A percentile compares a stretch with the other conserved stretches of the same genome.
phyloP scores from a whole-genome alignment of 2,113 vertebrate genomes.

The Xiphophorus couchianus region DNA sequence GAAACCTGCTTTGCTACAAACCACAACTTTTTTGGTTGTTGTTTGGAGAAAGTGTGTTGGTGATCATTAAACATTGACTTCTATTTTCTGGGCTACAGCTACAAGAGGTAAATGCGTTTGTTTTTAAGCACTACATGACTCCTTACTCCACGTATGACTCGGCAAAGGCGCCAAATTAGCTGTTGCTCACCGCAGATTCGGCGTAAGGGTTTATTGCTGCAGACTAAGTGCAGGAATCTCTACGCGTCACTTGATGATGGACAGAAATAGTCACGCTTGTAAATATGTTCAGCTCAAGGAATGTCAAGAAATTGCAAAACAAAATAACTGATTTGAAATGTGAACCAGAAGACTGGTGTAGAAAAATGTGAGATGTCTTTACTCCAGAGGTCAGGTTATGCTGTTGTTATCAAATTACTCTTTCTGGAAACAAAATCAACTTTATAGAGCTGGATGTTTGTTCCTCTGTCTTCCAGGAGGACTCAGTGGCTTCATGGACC shows the following conservation, averaged over 20 bases:
- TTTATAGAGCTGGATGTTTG: not conserved
- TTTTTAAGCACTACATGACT: conserved; percentile 10
- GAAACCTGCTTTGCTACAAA: not conserved
- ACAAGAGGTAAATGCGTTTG: not conserved
- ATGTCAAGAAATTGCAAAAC: not conserved
- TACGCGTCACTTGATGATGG: not conserved
- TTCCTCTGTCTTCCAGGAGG: conserved; percentile 80
- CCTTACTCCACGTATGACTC: not conserved
- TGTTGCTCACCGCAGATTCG: too few species aligned
- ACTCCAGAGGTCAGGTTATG: not conserved
- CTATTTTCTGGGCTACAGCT: not conserved
- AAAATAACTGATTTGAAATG: not conserved
- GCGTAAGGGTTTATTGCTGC: not conserved
- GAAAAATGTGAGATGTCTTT: not conserved
- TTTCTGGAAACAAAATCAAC: not conserved
- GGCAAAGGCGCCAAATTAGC: not conserved
- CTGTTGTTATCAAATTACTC: not conserved
- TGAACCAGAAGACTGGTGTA: too few species aligned
- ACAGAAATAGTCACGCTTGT: not conserved
- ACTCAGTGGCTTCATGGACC: conserved; percentile 95
- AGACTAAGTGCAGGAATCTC: not conserved
- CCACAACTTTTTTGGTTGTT: not conserved
- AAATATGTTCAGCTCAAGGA: not conserved
- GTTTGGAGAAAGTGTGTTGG: not conserved
- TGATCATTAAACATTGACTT: not conserved